phyloP scores from a whole-genome alignment of 2,113 vertebrate species.

The Calidris pygmaea region DNA sequence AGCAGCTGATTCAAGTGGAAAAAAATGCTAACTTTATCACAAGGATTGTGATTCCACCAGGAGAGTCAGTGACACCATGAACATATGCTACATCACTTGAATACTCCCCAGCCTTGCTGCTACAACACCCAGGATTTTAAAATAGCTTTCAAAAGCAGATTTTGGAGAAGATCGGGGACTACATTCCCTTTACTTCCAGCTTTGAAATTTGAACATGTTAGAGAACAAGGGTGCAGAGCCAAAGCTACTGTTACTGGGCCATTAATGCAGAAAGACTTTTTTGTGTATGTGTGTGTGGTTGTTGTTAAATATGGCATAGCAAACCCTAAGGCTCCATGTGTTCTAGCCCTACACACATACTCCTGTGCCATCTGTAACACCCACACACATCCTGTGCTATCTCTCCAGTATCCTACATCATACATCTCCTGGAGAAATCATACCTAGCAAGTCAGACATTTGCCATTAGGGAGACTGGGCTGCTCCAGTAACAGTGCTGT shows the following conservation, averaged over 20 bases:
- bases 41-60: not conserved
- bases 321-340: not conserved
- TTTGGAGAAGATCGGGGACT: not conserved
- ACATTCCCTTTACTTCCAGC: not conserved
- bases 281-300: not conserved
- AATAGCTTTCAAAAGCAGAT: conserved; percentile 9
- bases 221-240: not conserved
- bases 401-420: not conserved
- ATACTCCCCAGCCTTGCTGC: not conserved
- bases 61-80: not conserved
- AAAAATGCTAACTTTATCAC: not conserved
- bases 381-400: conserved; percentile 33
- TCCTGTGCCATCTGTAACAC: conserved; percentile 24
- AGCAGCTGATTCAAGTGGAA: not conserved
- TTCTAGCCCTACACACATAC: not conserved
- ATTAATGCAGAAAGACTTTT: not conserved
- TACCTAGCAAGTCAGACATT: not conserved
- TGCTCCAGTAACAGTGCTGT: not conserved
- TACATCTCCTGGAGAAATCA: not conserved
- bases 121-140: not conserved
- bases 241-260: not conserved
- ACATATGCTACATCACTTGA: not conserved
- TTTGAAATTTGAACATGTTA: not conserved
- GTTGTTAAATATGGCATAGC: not conserved
- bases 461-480: not conserved